Evolutionary conservation across 2,888 invertebrate species (phyloP).

Genomic region (Lycia hirtaria): DNA sequence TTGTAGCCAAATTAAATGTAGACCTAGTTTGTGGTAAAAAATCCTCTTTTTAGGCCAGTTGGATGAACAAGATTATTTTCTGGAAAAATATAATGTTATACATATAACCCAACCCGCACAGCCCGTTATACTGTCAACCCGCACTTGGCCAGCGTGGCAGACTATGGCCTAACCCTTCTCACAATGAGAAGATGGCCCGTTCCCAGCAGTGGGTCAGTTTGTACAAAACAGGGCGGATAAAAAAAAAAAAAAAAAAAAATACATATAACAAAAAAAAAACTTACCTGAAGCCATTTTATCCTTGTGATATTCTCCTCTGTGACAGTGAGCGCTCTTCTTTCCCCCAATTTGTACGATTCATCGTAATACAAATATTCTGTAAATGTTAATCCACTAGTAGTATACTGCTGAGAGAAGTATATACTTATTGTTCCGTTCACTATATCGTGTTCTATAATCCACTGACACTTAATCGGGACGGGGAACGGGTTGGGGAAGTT

Average conservation of each 20-base stretch:
- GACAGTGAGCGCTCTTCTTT: slow-evolving; percentile 87
- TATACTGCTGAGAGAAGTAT: slow-evolving; percentile 95
- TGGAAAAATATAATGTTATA: too few relatives aligned
- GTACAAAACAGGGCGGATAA: background rate
- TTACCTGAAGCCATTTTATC: slow-evolving; percentile 85
- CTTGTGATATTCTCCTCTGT: slow-evolving; percentile 91
- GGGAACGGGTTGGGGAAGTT: slow-evolving; percentile 93
- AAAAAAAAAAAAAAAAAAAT: background rate
- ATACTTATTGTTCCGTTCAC: slow-evolving; percentile 91
- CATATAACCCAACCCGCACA: background rate
- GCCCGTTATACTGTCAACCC: too few relatives aligned
- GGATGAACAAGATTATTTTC: too few relatives aligned
- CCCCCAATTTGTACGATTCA: slow-evolving; percentile 88
- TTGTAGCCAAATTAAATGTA: too few relatives aligned
- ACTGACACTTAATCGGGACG: slow-evolving; percentile 93
- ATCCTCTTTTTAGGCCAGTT: too few relatives aligned
- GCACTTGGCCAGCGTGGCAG: too few relatives aligned
- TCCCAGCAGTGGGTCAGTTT: too few relatives aligned
- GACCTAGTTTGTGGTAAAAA: too few relatives aligned
- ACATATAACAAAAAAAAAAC: slow-evolving; percentile 30
- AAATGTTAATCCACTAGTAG: slow-evolving; percentile 90
- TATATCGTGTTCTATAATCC: slow-evolving; percentile 93
- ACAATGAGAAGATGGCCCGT: too few relatives aligned
- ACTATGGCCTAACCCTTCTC: too few relatives aligned
- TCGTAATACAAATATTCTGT: slow-evolving; percentile 92